A percentile compares a stretch with the other conserved stretches of the same genome.
Evolutionary conservation across 2,113 vertebrate species (phyloP).

Genomic region (Dryoscopus gambensis): DNA sequence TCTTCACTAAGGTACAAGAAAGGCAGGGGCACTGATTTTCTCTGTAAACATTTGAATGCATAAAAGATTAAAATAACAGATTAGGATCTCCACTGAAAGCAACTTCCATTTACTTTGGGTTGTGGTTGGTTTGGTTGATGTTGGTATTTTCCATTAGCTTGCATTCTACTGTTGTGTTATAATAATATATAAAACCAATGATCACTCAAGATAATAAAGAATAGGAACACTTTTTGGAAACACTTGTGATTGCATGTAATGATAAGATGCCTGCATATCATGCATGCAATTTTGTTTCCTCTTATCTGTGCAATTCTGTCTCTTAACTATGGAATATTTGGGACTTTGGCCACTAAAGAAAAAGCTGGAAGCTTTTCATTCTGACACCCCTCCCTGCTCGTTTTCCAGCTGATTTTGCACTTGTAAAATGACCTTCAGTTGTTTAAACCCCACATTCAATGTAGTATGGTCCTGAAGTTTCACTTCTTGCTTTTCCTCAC

Average conservation of each 20-base stretch:
- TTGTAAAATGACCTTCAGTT: background rate
- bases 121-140: background rate
- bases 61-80: constrained; percentile 23
- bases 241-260: background rate
- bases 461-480: background rate
- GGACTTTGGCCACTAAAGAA: background rate
- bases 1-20: constrained; percentile 45
- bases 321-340: background rate
- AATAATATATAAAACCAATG: background rate
- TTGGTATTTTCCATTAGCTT: constrained; percentile 6
- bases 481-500: background rate
- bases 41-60: constrained; percentile 4
- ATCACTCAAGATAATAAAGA: background rate
- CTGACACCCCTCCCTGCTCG: background rate
- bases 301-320: background rate
- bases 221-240: background rate
- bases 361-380: background rate
- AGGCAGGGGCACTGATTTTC: constrained; percentile 3
- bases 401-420: background rate
- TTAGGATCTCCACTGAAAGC: background rate
- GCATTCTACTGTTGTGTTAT: background rate
- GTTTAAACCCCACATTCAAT: background rate
- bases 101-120: constrained; percentile 20
- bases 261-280: background rate
- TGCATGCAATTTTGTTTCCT: background rate